Percentiles rank a stretch among this genome's conserved stretches.
Evolutionary conservation across 2,113 vertebrate genomes (phyloP).

Genomic region (Cryptomyrus ogoouensis): DNA sequence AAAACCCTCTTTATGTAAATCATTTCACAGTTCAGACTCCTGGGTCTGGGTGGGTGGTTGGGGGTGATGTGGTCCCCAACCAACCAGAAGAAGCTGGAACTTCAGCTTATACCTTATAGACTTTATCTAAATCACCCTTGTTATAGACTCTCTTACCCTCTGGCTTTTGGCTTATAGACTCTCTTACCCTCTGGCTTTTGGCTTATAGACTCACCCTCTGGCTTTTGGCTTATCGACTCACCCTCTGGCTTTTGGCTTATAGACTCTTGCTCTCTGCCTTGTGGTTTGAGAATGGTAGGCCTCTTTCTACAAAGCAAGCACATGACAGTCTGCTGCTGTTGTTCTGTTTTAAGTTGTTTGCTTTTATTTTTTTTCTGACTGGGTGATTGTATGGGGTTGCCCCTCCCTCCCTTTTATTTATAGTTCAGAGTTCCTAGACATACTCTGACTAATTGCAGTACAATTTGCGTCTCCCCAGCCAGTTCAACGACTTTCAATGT

Average conservation of each 20-base stretch:
- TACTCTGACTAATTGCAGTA: neutral
- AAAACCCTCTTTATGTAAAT: constrained; percentile 27
- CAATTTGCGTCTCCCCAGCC: neutral
- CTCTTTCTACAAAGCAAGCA: neutral
- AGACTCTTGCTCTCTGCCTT: neutral
- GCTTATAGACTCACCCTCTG: neutral
- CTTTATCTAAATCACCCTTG: neutral
- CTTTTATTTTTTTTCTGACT: neutral
- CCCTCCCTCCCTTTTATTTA: neutral
- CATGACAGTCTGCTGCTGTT: neutral
- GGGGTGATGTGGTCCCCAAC: neutral
- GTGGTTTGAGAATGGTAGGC: neutral
- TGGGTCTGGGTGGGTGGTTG: constrained; percentile 15
- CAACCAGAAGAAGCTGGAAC: neutral
- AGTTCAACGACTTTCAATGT: neutral
- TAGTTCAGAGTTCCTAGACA: neutral
- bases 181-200: neutral
- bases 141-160: neutral
- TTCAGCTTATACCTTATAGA: neutral
- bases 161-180: neutral
- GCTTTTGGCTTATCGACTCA: neutral
- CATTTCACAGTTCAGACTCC: constrained; percentile 46
- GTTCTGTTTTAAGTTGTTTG: neutral
- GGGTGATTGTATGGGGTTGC: neutral
- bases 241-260: neutral